phyloP scores from a whole-genome alignment of 2,113 vertebrate species.

The Nycticryphes semicollaris region DNA sequence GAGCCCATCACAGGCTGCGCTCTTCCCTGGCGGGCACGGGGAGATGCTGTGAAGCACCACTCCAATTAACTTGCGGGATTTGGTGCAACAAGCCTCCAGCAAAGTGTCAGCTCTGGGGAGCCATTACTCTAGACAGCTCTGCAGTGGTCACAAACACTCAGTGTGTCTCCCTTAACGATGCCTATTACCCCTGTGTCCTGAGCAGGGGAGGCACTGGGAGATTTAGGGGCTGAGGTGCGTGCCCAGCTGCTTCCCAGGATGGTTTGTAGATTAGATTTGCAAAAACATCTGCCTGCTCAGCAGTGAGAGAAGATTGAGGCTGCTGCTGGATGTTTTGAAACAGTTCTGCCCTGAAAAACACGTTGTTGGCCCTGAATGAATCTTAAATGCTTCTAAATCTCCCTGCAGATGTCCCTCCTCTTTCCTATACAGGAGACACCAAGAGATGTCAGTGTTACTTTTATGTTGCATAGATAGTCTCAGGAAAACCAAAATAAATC shows the following conservation, averaged over 20 bases:
- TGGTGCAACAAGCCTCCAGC: not conserved
- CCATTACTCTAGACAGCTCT: not conserved
- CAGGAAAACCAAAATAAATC: not conserved
- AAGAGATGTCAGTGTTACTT: not conserved
- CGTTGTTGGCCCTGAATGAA: not conserved
- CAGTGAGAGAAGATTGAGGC: not conserved
- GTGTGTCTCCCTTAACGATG: not conserved
- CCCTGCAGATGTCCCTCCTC: not conserved
- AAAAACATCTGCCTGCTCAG: not conserved
- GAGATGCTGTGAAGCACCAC: not conserved
- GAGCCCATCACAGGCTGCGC: not conserved
- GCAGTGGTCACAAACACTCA: not conserved
- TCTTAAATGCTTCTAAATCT: not conserved
- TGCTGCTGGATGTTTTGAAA: not conserved
- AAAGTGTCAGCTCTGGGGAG: not conserved
- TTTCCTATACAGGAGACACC: not conserved
- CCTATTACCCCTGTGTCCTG: not conserved
- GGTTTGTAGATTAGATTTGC: not conserved
- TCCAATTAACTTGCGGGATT: not conserved
- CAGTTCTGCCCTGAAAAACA: not conserved
- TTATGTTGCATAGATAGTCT: not conserved
- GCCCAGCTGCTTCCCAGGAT: not conserved
- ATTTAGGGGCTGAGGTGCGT: not conserved
- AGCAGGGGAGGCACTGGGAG: not conserved
- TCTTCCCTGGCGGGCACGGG: rapidly evolving